Conservation (phyloP, 2,888 invertebrate species). For the Byasa hedistus region DNA sequence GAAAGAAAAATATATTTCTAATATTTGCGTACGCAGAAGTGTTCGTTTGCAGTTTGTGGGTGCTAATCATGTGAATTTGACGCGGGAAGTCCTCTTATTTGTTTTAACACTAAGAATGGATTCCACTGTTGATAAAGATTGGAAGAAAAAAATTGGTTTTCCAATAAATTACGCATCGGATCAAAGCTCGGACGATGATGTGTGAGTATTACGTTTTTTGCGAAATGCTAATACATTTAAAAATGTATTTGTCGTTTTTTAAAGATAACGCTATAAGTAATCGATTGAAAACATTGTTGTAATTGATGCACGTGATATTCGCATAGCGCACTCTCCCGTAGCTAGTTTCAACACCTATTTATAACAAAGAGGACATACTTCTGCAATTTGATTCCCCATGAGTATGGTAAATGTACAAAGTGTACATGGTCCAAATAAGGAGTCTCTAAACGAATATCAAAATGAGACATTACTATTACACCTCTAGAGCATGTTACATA, state of each 20-base stretch:
- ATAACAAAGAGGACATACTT: neutral
- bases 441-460: neutral
- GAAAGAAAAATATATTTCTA: neutral
- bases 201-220: slow-evolving; percentile 51
- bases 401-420: too few relatives aligned
- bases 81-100: slow-evolving; percentile 31
- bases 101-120: slow-evolving; percentile 51
- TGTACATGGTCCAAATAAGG: neutral
- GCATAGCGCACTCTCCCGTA: too few relatives aligned
- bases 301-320: neutral
- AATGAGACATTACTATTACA: too few relatives aligned
- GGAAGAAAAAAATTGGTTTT: slow-evolving; percentile 74
- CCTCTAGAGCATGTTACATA: too few relatives aligned
- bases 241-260: neutral
- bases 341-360: neutral
- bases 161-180: slow-evolving; percentile 73
- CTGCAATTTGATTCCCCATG: neutral
- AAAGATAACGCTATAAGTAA: neutral
- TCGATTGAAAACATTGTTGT: neutral
- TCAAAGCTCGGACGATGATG: slow-evolving; percentile 74
- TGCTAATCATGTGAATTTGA: slow-evolving; percentile 34
- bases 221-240: neutral
- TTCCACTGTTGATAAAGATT: slow-evolving; percentile 63
- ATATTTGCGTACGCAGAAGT: neutral
- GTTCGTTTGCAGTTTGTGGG: slow-evolving; percentile 5